Evolutionary conservation across 2,113 vertebrate species (phyloP).

Genomic region (Dasyurus viverrinus): DNA sequence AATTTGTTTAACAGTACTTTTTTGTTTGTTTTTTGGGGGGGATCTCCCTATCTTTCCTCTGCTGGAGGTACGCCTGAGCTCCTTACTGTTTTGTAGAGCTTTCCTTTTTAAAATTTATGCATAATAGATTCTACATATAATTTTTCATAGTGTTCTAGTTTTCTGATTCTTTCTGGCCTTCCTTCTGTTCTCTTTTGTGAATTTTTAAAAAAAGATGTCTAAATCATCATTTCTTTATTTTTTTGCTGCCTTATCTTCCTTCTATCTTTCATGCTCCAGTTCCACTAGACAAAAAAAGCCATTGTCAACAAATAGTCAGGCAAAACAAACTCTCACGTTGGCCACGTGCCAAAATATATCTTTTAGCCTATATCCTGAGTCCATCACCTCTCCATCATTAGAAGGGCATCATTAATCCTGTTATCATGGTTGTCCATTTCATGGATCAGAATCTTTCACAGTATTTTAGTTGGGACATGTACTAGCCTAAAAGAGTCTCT

Average conservation of each 20-base stretch:
- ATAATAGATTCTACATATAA: not conserved
- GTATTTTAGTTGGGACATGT: not conserved
- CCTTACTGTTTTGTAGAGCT: not conserved
- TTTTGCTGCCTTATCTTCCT: not conserved
- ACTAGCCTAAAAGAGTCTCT: not conserved
- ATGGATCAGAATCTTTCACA: not conserved
- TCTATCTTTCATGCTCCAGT: not conserved
- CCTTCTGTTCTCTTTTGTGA: not conserved
- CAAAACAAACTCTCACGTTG: not conserved
- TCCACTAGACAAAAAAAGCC: not conserved
- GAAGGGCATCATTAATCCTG: not conserved
- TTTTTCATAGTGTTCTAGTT: not conserved
- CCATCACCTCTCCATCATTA: not conserved
- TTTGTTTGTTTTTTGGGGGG: not conserved
- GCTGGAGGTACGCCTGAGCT: not conserved
- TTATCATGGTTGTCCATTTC: not conserved
- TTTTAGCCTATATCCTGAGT: not conserved
- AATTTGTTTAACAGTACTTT: not conserved
- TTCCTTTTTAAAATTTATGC: not conserved
- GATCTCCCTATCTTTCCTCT: not conserved
- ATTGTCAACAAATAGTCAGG: not conserved
- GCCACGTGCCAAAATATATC: not conserved
- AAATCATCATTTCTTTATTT: not conserved
- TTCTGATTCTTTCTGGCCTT: not conserved
- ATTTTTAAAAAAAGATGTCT: not conserved